phyloP scores from a whole-genome alignment of 2,113 vertebrate species.

The Ictalurus furcatus region DNA sequence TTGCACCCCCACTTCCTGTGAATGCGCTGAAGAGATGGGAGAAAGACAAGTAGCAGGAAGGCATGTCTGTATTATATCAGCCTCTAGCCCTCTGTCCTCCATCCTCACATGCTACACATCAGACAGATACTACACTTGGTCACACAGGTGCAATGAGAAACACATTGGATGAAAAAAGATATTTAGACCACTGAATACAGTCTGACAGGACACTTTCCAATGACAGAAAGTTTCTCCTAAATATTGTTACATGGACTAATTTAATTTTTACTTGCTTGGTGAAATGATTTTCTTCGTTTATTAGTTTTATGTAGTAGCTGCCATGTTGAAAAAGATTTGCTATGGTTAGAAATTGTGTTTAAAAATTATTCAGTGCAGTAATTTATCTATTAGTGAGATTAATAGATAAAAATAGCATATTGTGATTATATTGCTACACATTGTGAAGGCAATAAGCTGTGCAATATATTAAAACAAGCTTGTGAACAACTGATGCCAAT shows the following conservation, averaged over 20 bases:
- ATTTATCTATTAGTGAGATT: background rate
- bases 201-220: constrained; percentile 27
- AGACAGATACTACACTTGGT: constrained; percentile 65
- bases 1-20: constrained; percentile 36
- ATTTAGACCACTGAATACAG: background rate
- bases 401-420: background rate
- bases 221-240: constrained; percentile 42
- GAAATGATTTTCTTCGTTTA: background rate
- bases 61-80: constrained; percentile 56
- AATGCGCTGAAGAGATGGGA: constrained; percentile 50
- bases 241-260: background rate
- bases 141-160: constrained; percentile 64
- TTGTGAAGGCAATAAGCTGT: background rate
- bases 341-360: background rate
- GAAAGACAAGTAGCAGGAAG: constrained; percentile 61
- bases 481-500: background rate
- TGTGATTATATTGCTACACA: background rate
- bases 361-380: background rate
- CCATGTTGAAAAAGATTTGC: background rate
- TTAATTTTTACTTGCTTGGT: background rate
- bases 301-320: background rate
- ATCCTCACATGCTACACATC: constrained; percentile 62
- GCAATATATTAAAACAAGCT: background rate
- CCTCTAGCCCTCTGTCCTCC: constrained; percentile 36
- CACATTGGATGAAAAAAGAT: constrained; percentile 64